Conservation (phyloP, 2,797 vertebrate genomes). For the Oryzias dopingdopingensis region DNA sequence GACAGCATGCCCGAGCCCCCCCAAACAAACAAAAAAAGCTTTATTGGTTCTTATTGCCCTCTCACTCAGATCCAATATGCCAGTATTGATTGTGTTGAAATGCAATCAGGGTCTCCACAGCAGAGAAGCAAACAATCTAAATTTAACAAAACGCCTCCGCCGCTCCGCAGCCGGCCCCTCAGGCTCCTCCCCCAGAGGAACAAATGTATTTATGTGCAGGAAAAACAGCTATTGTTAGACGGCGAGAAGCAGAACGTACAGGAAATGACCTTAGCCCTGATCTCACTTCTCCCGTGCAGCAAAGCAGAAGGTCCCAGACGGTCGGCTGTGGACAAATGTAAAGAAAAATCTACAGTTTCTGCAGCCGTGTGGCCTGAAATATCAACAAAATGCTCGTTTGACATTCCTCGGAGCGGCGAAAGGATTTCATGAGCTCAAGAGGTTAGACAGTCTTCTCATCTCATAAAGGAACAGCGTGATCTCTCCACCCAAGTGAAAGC, state of each 20-base stretch:
- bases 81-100: conserved; percentile 77
- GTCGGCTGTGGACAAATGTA: not conserved
- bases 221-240: conserved; percentile 48
- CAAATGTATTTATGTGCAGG: conserved; percentile 47
- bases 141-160: conserved; percentile 73
- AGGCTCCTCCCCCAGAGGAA: conserved; percentile 52
- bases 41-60: conserved; percentile 75
- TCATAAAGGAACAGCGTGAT: conserved; percentile 13
- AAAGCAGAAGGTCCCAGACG: conserved; percentile 15
- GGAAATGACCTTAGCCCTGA: conserved; percentile 60
- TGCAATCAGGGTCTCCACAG: conserved; percentile 69
- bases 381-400: conserved; percentile 9
- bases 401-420: conserved; percentile 17
- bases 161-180: conserved; percentile 34
- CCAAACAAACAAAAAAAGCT: conserved; percentile 36
- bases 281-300: conserved; percentile 51
- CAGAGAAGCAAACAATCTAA: conserved; percentile 68
- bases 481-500: conserved; percentile 21
- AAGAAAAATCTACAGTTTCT: not conserved
- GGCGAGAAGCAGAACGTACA: conserved; percentile 33
- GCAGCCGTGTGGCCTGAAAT: not conserved
- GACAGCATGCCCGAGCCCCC: conserved; percentile 41
- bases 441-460: conserved; percentile 18
- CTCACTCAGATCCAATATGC: conserved; percentile 71
- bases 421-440: conserved; percentile 16